Percentiles rank a stretch among this genome's conserved stretches.
Conservation (phyloP, 2,888 invertebrate species). For the Andrena dorsata region DNA sequence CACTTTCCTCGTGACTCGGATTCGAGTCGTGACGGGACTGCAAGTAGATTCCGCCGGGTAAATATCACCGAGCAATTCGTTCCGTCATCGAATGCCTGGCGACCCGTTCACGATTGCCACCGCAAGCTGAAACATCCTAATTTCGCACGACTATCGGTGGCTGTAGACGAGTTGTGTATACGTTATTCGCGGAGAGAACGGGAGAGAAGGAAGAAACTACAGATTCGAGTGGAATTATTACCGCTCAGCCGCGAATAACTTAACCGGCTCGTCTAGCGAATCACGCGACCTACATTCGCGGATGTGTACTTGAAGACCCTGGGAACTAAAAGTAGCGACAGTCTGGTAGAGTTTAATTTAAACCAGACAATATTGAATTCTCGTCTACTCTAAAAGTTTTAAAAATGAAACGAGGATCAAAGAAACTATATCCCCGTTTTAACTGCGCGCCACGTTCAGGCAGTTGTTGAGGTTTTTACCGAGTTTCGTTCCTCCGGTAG, state of each 20-base stretch:
- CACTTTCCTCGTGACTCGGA: conserved; percentile 63
- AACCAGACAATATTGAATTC: background rate
- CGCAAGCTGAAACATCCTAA: conserved; percentile 43
- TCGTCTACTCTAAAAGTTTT: background rate
- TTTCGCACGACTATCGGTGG: conserved; percentile 35
- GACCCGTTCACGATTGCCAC: conserved; percentile 59
- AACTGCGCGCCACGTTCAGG: background rate
- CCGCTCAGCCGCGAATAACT: too few relatives aligned
- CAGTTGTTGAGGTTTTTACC: background rate
- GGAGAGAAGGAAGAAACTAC: too few relatives aligned
- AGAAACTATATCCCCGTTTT: background rate
- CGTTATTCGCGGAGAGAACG: too few relatives aligned
- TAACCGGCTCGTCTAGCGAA: too few relatives aligned
- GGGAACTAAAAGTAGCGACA: too few relatives aligned
- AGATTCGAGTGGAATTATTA: too few relatives aligned
- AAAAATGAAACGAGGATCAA: too few relatives aligned
- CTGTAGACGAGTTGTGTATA: conserved; percentile 10
- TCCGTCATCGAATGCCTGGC: conserved; percentile 67
- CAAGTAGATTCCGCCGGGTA: conserved; percentile 49
- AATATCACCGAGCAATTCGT: conserved; percentile 62
- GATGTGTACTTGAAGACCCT: too few relatives aligned
- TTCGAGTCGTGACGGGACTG: conserved; percentile 68
- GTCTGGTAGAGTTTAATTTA: conserved; percentile 30
- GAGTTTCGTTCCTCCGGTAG: background rate
- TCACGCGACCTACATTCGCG: too few relatives aligned